Conservation (phyloP, 2,888 invertebrate genomes). For the Parnassius mnemosyne region DNA sequence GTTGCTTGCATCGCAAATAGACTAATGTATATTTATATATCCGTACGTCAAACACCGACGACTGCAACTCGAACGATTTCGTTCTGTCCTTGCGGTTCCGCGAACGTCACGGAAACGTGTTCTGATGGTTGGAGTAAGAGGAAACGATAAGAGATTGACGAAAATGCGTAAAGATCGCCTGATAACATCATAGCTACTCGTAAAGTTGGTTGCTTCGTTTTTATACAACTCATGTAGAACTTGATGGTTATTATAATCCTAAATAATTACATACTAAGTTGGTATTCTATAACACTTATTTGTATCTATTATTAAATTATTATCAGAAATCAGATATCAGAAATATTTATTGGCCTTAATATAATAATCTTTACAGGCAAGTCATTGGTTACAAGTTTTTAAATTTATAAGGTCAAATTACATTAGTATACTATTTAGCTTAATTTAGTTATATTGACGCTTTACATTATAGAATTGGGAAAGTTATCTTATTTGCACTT, state of each 20-base stretch:
- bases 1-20: slow-evolving; percentile 41
- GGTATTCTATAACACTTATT: not conserved
- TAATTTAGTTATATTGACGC: too few species aligned
- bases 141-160: slow-evolving; percentile 17
- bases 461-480: too few species aligned
- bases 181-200: slow-evolving; percentile 12
- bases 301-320: too few species aligned
- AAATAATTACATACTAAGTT: too few species aligned
- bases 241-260: not conserved
- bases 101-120: slow-evolving; percentile 38
- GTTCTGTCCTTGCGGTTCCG: slow-evolving; percentile 43
- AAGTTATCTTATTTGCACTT: too few species aligned
- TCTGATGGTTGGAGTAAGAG: slow-evolving; percentile 21
- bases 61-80: slow-evolving; percentile 36
- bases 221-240: slow-evolving; percentile 12
- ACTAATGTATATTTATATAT: slow-evolving; percentile 46
- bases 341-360: not conserved
- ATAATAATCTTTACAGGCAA: too few species aligned
- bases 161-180: slow-evolving; percentile 23
- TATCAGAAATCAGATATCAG: too few species aligned
- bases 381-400: not conserved
- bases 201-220: slow-evolving; percentile 15
- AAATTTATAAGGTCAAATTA: not conserved
- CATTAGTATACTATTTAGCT: too few species aligned
- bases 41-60: slow-evolving; percentile 42